Percentiles rank a stretch among this genome's conserved stretches.
Conservation (phyloP, 2,888 invertebrate genomes). For the Chydorus sphaericus region DNA sequence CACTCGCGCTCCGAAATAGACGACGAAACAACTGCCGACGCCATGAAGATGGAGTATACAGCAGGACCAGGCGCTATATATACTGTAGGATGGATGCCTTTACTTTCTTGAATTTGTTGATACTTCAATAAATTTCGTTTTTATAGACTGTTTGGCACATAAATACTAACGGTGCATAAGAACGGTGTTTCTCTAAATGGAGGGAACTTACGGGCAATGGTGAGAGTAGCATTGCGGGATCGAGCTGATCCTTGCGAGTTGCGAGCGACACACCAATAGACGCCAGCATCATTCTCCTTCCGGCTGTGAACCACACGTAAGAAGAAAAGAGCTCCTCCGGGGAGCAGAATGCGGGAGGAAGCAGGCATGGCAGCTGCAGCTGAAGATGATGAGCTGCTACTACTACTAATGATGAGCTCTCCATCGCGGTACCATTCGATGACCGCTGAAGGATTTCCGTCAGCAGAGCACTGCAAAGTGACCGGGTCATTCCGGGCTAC, state of each 20-base stretch:
- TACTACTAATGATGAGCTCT: constrained; percentile 32
- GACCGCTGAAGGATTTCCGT: constrained; percentile 78
- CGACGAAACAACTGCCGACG: neutral
- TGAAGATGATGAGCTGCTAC: neutral
- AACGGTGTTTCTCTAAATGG: too few relatives aligned
- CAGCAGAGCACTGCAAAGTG: constrained; percentile 94
- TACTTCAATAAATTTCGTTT: too few relatives aligned
- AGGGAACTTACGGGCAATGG: constrained; percentile 70
- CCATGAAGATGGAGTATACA: too few relatives aligned
- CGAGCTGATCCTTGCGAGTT: constrained; percentile 77
- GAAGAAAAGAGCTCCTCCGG: constrained; percentile 85
- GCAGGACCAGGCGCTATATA: too few relatives aligned
- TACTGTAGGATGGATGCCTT: too few relatives aligned
- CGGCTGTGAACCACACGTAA: constrained; percentile 77
- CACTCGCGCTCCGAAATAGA: constrained; percentile 1
- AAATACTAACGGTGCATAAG: too few relatives aligned
- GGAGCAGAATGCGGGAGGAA: constrained; percentile 55
- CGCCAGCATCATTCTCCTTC: constrained; percentile 47
- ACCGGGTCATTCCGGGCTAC: constrained; percentile 94
- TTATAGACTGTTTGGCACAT: too few relatives aligned
- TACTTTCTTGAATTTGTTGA: too few relatives aligned
- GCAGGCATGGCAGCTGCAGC: neutral
- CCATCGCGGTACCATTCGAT: constrained; percentile 93
- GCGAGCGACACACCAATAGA: constrained; percentile 92
- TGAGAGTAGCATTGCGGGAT: constrained; percentile 85